A percentile compares a stretch with the other conserved stretches of the same genome.
Conservation (phyloP, 2,113 vertebrate species). For the Clupea harengus region DNA sequence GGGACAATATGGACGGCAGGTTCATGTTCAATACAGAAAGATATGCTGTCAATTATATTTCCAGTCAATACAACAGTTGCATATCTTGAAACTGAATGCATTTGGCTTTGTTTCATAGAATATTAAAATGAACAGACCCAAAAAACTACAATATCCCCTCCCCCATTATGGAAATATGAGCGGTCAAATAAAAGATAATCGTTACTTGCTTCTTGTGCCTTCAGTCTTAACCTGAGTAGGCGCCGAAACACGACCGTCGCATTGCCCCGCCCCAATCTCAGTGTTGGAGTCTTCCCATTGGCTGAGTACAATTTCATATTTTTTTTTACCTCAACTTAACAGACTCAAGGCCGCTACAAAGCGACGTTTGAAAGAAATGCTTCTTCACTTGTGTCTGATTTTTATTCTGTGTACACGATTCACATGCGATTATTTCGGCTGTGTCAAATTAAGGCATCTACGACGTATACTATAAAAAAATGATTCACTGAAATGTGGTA, state of each 20-base stretch:
- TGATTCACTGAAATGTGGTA: background rate
- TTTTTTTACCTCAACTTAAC: background rate
- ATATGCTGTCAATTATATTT: too few relatives aligned
- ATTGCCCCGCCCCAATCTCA: background rate
- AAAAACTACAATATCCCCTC: background rate
- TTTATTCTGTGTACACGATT: background rate
- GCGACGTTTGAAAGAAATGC: background rate
- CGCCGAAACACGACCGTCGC: background rate
- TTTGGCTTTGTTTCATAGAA: background rate
- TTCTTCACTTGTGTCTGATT: background rate
- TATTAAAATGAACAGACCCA: background rate
- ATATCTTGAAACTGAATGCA: background rate
- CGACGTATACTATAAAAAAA: background rate
- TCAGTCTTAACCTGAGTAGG: background rate
- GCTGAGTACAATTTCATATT: background rate
- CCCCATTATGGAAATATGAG: background rate
- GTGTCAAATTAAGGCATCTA: background rate
- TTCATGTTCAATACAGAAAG: background rate
- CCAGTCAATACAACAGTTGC: background rate
- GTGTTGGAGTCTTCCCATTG: slow-evolving; percentile 8
- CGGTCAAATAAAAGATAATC: background rate
- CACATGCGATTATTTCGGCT: too few relatives aligned
- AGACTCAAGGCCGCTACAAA: background rate
- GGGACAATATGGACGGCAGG: background rate
- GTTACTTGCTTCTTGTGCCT: background rate